These are phyloP conservation scores for Oscheius sp. DNA, from an alignment of 2,888 invertebrate genomes.

Conservation along the genomic window DNA sequence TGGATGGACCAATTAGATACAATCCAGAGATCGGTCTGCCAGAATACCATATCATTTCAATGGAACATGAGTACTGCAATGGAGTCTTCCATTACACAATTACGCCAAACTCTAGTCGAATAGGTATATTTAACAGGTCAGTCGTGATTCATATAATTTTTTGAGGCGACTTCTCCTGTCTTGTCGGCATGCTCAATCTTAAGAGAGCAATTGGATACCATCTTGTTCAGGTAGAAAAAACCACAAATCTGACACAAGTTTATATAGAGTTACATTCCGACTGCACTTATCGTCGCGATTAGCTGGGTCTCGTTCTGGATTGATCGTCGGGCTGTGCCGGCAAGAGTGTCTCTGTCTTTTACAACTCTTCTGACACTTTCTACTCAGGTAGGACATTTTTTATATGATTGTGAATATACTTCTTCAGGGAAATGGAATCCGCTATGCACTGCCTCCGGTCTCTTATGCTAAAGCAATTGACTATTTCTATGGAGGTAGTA, in stretches of 20 bases:
- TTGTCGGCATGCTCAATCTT: conserved; percentile 69
- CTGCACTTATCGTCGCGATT: conserved; percentile 61
- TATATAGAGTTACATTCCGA: conserved; percentile 53
- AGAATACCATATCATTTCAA: conserved; percentile 61
- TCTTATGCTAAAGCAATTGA: conserved; percentile 68
- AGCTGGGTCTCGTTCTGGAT: conserved; percentile 63
- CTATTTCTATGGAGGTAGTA: conserved; percentile 65
- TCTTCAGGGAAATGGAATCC: conserved; percentile 64
- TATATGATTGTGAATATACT: background rate
- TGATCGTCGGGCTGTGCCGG: conserved; percentile 56
- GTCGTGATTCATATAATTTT: too few species aligned
- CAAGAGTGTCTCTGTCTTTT: conserved; percentile 58
- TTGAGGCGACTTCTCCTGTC: conserved; percentile 63
- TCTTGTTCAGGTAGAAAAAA: conserved; percentile 73
- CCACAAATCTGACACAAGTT: background rate
- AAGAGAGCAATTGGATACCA: conserved; percentile 78
- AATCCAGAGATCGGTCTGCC: conserved; percentile 64
- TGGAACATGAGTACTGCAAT: conserved; percentile 65
- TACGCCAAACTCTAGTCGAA: conserved; percentile 61
- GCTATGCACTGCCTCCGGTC: conserved; percentile 65
- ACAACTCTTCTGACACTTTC: conserved; percentile 59
- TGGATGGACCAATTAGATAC: conserved; percentile 59
- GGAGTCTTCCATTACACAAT: conserved; percentile 67
- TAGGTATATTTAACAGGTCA: conserved; percentile 41
- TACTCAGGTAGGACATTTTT: conserved; percentile 49